Conservation (phyloP, 2,888 invertebrate genomes). For the Carpatolechia fugitivella region DNA sequence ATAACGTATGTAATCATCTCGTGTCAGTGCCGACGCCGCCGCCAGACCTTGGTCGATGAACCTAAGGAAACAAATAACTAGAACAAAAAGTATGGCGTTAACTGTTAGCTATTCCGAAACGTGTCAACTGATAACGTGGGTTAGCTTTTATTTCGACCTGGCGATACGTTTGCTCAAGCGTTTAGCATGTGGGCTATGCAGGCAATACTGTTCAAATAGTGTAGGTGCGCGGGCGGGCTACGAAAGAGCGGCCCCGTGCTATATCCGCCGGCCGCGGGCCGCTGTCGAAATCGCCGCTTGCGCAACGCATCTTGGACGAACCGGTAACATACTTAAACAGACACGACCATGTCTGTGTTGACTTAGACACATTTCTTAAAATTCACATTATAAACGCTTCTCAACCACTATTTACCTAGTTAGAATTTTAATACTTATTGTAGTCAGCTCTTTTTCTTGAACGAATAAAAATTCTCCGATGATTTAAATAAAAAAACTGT, state of each 20-base stretch:
- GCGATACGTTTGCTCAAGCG: constrained; percentile 52
- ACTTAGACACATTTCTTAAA: constrained; percentile 39
- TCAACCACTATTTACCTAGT: background rate
- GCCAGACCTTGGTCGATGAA: constrained; percentile 34
- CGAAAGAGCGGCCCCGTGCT: constrained; percentile 73
- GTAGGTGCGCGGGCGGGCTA: constrained; percentile 65
- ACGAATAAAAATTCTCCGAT: background rate
- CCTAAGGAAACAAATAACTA: constrained; percentile 23
- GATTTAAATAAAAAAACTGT: no score
- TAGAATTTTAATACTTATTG: background rate
- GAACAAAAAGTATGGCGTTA: constrained; percentile 20
- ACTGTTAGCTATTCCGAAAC: constrained; percentile 22
- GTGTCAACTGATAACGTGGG: constrained; percentile 51
- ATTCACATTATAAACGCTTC: constrained; percentile 6
- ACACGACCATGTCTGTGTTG: constrained; percentile 36
- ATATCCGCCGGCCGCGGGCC: constrained; percentile 57
- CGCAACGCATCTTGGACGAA: constrained; percentile 63
- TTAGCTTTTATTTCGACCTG: constrained; percentile 43
- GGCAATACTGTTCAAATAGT: constrained; percentile 59
- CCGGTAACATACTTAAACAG: constrained; percentile 53
- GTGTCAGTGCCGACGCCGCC: constrained; percentile 12
- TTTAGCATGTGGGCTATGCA: constrained; percentile 58
- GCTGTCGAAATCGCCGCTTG: constrained; percentile 67
- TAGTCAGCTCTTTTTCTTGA: background rate
- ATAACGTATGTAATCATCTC: constrained; percentile 18